Evolutionary conservation across 1,140 invertebrate genomes (phyloP), one percentile per base, ranked within the genome.

Genomic region (Hycleus cichorii): DNA sequence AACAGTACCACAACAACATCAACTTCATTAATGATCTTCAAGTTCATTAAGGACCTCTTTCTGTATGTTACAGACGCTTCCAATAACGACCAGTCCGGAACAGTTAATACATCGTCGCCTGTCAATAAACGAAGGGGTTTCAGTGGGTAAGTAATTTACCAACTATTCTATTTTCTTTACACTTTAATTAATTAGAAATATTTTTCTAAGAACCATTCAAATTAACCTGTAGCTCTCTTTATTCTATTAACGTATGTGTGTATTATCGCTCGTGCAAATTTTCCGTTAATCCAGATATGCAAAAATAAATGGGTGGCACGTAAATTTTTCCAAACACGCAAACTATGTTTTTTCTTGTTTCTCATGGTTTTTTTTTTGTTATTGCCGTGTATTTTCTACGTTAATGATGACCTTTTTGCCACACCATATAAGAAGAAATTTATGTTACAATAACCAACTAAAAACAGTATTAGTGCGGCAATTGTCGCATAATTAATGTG

Each of bases 111-210:
- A 49, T 81, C 81, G 58, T 88, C 87, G 58, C 87, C 87, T 18
- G 86, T 88, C 45, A 91, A 89, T 74, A 90, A 91, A 70, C 81
- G 87, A 60, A 80, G 87, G 49, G 88, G 83, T 39, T 91, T 91
- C 69, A 87, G 86, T 66, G 84, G 86, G 89, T 90, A 75, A 87
- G 87, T 82, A 11, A 26, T 49, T 39, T 26, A 39, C 18, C 45
- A 32, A 10, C 25, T 27, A 18, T 18, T 18, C 18, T 18, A 18
- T n/a, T 47, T 25, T 24, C 3, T 48, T 48, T 11, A 8, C 0
- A 2, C 26, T 47, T 18, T 3, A 47, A 47, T 18, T 47, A 32
- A 32, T 32, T 32, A 5, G 32, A 18, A 18, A 18, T 32, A 32
- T 4, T 5, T 32, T 32, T 32, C 32, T 32, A 5, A 32, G 32